Conservation (phyloP, 2,113 vertebrate species). For the Clarias gariepinus region DNA sequence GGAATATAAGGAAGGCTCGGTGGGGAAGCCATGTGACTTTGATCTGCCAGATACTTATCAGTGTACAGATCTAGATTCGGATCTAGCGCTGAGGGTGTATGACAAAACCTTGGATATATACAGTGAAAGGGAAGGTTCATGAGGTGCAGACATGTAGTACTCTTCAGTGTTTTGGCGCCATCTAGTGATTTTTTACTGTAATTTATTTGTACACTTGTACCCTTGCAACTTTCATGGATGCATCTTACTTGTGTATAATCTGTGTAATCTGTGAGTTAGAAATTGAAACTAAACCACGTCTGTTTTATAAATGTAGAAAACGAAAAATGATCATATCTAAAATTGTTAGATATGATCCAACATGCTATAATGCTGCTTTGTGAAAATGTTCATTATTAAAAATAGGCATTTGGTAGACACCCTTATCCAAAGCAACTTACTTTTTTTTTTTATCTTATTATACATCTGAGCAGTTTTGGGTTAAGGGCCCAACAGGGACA, state of each 20-base stretch:
- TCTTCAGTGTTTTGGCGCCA: neutral
- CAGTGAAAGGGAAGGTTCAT: neutral
- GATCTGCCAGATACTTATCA: constrained; percentile 45
- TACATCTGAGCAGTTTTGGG: too few relatives aligned
- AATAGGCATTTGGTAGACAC: too few relatives aligned
- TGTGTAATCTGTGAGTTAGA: neutral
- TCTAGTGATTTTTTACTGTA: neutral
- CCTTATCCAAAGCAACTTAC: too few relatives aligned
- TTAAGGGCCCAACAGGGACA: too few relatives aligned
- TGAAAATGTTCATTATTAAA: too few relatives aligned
- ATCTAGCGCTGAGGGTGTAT: constrained; percentile 34
- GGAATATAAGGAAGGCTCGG: neutral
- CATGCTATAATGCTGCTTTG: too few relatives aligned
- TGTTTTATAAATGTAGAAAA: neutral
- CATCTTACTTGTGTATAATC: neutral
- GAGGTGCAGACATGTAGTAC: neutral
- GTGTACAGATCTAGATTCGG: constrained; percentile 67
- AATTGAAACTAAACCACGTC: neutral
- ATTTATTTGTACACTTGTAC: neutral
- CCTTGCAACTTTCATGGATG: neutral
- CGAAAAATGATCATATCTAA: neutral
- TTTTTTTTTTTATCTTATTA: too few relatives aligned
- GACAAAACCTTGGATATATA: too few relatives aligned
- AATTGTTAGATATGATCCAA: too few relatives aligned
- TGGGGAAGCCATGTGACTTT: constrained; percentile 11